phyloP scores from a whole-genome alignment of 2,113 vertebrate genomes.

The Neoarius graeffei region DNA sequence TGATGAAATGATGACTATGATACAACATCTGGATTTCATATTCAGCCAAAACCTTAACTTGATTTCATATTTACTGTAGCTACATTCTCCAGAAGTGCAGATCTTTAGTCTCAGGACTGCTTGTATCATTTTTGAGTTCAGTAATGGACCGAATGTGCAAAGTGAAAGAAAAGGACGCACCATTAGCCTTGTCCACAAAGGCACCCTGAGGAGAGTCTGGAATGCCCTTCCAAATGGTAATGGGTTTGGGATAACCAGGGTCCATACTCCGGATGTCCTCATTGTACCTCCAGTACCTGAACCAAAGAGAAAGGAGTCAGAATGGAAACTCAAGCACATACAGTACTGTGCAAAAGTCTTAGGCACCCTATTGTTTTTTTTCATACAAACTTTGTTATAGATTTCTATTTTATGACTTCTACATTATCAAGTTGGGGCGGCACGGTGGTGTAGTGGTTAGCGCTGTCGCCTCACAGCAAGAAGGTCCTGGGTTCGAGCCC shows the following conservation, averaged over 20 bases:
- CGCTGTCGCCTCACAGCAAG: no score
- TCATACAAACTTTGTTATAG: no score
- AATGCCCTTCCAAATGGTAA: constrained; percentile 97
- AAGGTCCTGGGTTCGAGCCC: no score
- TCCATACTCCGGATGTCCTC: constrained; percentile 99
- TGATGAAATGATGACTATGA: background rate
- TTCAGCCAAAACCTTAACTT: background rate
- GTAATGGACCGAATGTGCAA: background rate
- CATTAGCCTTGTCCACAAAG: constrained; percentile 96
- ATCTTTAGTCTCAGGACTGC: background rate
- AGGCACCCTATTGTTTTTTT: no score
- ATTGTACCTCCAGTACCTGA: constrained; percentile 96
- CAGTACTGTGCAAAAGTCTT: no score
- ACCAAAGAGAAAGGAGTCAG: constrained; percentile 23
- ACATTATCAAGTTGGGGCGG: no score
- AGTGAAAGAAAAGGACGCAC: constrained; percentile 66
- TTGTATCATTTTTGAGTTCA: background rate
- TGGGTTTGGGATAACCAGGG: constrained; percentile 95
- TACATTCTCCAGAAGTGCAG: background rate
- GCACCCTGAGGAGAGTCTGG: constrained; percentile 97
- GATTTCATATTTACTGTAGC: background rate
- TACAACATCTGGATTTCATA: background rate
- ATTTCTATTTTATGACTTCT: no score
- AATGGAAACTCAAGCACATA: background rate
- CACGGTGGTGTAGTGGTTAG: no score